Conservation (phyloP, 2,888 invertebrate genomes). For the Tridacna crocea region DNA sequence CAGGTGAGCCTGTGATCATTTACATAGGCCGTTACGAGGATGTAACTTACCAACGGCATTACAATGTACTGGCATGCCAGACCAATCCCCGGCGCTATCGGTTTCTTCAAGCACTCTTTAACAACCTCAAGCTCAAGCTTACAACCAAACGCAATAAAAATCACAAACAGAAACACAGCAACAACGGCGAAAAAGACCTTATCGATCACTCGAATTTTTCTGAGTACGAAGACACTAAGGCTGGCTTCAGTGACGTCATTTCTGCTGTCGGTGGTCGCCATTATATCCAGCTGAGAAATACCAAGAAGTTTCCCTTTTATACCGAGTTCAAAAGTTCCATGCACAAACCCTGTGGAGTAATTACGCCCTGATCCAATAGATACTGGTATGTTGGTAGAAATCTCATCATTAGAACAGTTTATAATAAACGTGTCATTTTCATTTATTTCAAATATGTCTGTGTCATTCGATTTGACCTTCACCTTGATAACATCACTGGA, state of each 20-base stretch:
- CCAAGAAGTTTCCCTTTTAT: constrained; percentile 6
- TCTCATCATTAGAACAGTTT: not conserved
- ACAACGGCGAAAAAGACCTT: constrained; percentile 80
- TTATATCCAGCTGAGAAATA: not conserved
- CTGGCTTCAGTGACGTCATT: not conserved
- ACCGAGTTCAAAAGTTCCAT: not conserved
- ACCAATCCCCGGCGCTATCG: constrained; percentile 85
- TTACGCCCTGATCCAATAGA: no score
- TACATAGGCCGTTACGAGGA: not conserved
- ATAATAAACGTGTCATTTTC: not conserved
- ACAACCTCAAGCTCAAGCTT: constrained; percentile 83
- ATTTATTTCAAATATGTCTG: not conserved
- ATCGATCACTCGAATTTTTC: constrained; percentile 65
- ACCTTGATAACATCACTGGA: not conserved
- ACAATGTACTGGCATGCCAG: constrained; percentile 85
- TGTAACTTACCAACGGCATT: constrained; percentile 85
- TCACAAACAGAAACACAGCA: constrained; percentile 77
- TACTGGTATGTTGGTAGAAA: not conserved
- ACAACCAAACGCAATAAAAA: constrained; percentile 85
- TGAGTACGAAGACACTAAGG: constrained; percentile 42
- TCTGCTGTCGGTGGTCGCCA: not conserved
- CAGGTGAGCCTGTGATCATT: not conserved
- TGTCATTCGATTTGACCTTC: not conserved
- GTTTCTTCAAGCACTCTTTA: constrained; percentile 83
- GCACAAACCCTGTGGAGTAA: not conserved